A percentile compares a stretch with the other conserved stretches of the same genome.
Conservation (phyloP, 2,113 vertebrate genomes). For the Meriones unguiculatus region DNA sequence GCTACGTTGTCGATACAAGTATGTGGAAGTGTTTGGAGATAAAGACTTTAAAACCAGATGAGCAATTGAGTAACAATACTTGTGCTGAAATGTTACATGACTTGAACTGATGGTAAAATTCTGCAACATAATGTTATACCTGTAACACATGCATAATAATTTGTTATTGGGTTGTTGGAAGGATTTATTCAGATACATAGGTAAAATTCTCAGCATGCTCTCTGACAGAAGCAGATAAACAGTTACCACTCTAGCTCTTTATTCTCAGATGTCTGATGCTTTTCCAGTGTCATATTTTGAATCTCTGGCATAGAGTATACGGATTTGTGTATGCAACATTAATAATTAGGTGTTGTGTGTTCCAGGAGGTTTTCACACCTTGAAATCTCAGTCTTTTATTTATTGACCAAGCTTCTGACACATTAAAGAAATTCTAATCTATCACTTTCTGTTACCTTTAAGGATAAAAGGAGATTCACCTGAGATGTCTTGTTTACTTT, state of each 20-base stretch:
- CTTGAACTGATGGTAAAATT: background rate
- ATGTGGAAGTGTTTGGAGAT: background rate
- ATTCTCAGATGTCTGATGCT: background rate
- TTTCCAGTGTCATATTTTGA: constrained; percentile 30
- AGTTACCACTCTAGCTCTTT: background rate
- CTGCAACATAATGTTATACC: constrained; percentile 4
- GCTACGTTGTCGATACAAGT: background rate
- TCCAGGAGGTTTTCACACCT: background rate
- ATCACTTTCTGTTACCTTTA: constrained; percentile 26
- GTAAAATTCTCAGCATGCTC: background rate
- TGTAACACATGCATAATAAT: background rate
- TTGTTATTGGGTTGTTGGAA: background rate
- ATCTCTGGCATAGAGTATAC: background rate
- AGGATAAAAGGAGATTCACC: background rate
- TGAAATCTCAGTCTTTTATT: constrained; percentile 40
- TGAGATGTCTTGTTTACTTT: constrained; percentile 31
- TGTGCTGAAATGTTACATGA: background rate
- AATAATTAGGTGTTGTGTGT: background rate
- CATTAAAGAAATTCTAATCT: background rate
- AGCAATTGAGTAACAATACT: background rate
- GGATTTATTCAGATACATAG: background rate
- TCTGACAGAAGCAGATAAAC: background rate
- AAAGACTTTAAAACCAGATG: background rate
- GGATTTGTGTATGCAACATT: background rate
- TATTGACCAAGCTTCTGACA: constrained; percentile 26